phyloP scores from a whole-genome alignment of 2,797 vertebrate genomes.

The Cercopithecus mitis region DNA sequence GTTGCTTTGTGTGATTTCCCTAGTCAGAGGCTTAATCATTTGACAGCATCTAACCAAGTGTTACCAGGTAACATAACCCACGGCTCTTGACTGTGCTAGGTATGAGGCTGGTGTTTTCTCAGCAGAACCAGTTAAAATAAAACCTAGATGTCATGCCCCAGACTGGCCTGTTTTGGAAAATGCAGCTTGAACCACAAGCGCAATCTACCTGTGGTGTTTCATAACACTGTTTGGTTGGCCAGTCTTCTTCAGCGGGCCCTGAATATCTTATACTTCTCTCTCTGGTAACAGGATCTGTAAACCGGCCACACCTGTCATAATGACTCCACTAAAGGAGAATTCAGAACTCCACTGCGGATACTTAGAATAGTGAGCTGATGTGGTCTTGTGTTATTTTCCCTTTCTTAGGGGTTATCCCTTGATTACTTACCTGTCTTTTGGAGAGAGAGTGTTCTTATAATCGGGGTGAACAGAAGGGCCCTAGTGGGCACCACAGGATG shows the following conservation, averaged over 20 bases:
- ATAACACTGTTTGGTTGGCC: neutral
- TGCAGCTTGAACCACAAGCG: neutral
- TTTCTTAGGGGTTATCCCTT: neutral
- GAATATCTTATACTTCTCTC: neutral
- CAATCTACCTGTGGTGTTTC: neutral
- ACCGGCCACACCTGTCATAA: neutral
- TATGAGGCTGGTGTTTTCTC: neutral
- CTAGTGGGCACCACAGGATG: neutral
- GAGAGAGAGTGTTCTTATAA: neutral
- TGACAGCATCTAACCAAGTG: neutral
- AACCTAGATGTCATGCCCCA: neutral
- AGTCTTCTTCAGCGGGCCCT: neutral
- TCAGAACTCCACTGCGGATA: neutral
- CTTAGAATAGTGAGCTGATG: neutral
- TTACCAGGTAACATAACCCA: neutral
- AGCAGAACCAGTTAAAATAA: neutral
- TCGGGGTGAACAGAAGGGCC: neutral
- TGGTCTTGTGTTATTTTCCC: neutral
- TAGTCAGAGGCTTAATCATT: neutral
- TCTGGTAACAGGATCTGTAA: neutral
- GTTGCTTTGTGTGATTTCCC: neutral
- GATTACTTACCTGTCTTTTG: neutral
- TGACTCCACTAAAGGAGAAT: neutral
- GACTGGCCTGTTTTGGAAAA: neutral
- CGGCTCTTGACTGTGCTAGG: neutral